Base-by-base conservation (phyloP, 2,888 invertebrate species). In the Drosophila borealis region DNA sequence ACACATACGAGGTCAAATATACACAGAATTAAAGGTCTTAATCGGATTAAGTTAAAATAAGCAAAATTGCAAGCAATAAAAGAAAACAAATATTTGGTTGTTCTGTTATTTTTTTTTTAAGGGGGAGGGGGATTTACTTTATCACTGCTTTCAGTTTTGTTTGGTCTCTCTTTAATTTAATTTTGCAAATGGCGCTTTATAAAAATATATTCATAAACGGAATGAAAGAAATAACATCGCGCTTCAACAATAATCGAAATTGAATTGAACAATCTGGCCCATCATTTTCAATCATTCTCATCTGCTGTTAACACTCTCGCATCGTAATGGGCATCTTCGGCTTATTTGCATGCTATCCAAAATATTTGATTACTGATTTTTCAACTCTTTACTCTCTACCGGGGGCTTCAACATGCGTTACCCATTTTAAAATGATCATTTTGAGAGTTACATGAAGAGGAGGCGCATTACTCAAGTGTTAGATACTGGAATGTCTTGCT, bases 381-480 rank as follows among this genome's bases (percentile, higher is more conserved):
- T 33, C 45, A 39, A 71, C n/a, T 51, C 34, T 48, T 29, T 53
- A 64, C 45, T 42, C 19, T 66, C 48, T 45, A 74, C 45, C 14
- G 25, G 29, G 29, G 19, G 13, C 55, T 53, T 73, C 60, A 65
- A 45, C 77, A 76, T 74, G 77, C 74, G 33, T 45, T 50, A 39
- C 69, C 78, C 78, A 48, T 57, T 61, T 48, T 45, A 39, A 61
- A 64, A 56, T 48, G 55, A 37, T 57, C 13, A 44, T 49, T 57
- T 77, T 59, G 25, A 41, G 46, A 76, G 59, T 70, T 65, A 70
- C 49, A 64, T 81, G 71, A 50, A 53, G 9, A 37, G 66, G 8
- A 37, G 66, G 67, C 57, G 77, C 49, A 71, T 61, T 69, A 56
- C 42, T 57, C 36, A 68, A 72, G 54, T 60, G 41, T 78, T 78